Conservation (phyloP, 1,140 invertebrate species). For the Yoshiicerus persimilis region DNA sequence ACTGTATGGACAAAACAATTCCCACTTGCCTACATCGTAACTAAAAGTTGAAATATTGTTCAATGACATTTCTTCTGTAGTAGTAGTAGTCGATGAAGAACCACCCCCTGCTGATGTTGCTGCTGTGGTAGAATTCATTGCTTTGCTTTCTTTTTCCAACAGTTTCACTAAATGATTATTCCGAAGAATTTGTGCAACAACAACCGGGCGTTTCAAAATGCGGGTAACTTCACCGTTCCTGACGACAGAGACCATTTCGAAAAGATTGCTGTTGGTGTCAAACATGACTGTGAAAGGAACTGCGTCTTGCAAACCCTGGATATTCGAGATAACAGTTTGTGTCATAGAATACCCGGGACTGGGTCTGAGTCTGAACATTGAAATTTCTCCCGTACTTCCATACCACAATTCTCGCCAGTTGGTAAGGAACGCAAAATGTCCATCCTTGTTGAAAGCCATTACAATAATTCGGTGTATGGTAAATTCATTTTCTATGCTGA, state of each 20-base stretch:
- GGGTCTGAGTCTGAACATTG: not conserved
- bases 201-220: not conserved
- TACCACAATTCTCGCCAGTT: not conserved
- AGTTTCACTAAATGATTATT: not conserved
- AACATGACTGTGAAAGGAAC: slow-evolving; percentile 22
- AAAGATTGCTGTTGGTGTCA: slow-evolving; percentile 1
- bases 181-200: not conserved
- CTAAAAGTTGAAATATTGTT: not conserved
- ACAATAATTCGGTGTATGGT: not conserved
- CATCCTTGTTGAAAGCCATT: not conserved
- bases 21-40: not conserved
- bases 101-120: too few relatives aligned
- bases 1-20: not conserved
- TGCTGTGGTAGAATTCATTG: too few relatives aligned
- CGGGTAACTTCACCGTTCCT: not conserved
- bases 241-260: slow-evolving; percentile 10
- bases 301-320: not conserved
- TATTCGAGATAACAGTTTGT: not conserved
- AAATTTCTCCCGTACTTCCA: not conserved
- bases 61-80: not conserved
- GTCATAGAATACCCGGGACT: not conserved
- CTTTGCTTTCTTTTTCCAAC: not conserved
- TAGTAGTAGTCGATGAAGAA: too few relatives aligned
- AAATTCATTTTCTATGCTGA: not conserved
- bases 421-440: slow-evolving; percentile 16